These are phyloP conservation scores for Yponomeuta evonymella DNA, from an alignment of 2,888 invertebrate species.

Conservation along the genomic window DNA sequence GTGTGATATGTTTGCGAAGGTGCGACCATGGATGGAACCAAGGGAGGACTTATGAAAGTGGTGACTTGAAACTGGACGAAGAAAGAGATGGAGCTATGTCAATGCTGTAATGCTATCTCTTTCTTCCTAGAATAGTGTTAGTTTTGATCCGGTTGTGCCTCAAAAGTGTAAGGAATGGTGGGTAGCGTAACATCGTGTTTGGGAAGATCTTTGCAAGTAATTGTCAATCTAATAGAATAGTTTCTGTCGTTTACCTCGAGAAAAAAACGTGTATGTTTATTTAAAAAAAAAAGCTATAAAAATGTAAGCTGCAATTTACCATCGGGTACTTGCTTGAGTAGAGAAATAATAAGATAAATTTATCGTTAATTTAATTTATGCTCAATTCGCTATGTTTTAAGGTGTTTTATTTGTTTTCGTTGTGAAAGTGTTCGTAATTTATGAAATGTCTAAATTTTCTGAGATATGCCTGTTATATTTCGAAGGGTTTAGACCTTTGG, in stretches of 20 bases:
- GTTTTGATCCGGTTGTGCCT: slow-evolving; percentile 7
- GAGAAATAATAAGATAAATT: neutral
- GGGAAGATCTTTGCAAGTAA: neutral
- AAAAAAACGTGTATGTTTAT: neutral
- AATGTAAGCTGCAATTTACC: neutral
- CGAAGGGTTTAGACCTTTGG: neutral
- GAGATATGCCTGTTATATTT: slow-evolving; percentile 13
- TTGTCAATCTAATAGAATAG: neutral
- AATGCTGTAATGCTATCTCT: neutral
- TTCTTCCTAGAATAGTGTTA: neutral
- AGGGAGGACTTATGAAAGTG: neutral
- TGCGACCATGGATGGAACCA: neutral
- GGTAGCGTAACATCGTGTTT: slow-evolving; percentile 1
- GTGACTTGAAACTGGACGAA: neutral
- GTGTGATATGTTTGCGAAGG: neutral
- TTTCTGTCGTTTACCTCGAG: neutral
- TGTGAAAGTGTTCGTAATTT: slow-evolving; percentile 6
- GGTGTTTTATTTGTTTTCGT: neutral
- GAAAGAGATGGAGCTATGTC: neutral
- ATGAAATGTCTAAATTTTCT: slow-evolving; percentile 8
- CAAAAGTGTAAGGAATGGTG: neutral
- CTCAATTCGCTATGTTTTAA: slow-evolving; percentile 6
- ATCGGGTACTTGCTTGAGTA: slow-evolving; percentile 4
- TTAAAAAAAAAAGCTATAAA: neutral
- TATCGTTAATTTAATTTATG: slow-evolving; percentile 2